Evolutionary conservation across 2,797 vertebrate genomes (phyloP), one percentile per base, ranked within the genome.

Genomic region (Coregonus ussuriensis): DNA sequence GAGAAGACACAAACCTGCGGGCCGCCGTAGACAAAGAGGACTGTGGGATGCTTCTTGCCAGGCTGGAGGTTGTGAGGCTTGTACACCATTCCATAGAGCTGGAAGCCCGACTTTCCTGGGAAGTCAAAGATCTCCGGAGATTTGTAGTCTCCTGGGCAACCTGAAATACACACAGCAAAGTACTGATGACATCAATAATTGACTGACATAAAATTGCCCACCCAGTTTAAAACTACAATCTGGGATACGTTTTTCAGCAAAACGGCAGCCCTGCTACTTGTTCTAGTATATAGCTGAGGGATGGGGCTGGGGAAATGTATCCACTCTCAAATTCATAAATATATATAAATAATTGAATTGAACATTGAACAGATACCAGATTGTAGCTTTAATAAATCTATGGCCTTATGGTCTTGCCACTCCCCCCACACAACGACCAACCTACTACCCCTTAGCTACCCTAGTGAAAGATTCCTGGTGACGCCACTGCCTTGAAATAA

Each of bases 111-210:
- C 81, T 95, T 96, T 0, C 96, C 96, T 9, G 82, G 95, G 92
- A 99, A 99, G 85, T 97, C 95, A 81, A 99, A 99, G 85, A 99
- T 98, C 91, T 99, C 97, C 0, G 98, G 98, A 0, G 98, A 97
- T 84, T 95, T 89, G 54, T 99, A 99, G 92, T 99, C 97, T 0
- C 96, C 95, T 0, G 97, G 98, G 85, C 97, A 99, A 90, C 95
- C 98, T 99, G 89, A 65, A 84, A 67, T 6, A 88, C 15, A 82
- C 15, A 59, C 15, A 59, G 6, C 37, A 35, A 14, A 53, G 56
- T 59, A 59, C 16, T 21, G 16, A 59, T 18, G 16, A 59, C 56
- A 18, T 16, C 54, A 59, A 59, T 18, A 6, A 59, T 59, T 7
- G 54, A 18, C 6, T n/a, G 54, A 59, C 16, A 59, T 59, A 6